Conservation (phyloP, 2,113 vertebrate species). For the Marcusenius ussheri region DNA sequence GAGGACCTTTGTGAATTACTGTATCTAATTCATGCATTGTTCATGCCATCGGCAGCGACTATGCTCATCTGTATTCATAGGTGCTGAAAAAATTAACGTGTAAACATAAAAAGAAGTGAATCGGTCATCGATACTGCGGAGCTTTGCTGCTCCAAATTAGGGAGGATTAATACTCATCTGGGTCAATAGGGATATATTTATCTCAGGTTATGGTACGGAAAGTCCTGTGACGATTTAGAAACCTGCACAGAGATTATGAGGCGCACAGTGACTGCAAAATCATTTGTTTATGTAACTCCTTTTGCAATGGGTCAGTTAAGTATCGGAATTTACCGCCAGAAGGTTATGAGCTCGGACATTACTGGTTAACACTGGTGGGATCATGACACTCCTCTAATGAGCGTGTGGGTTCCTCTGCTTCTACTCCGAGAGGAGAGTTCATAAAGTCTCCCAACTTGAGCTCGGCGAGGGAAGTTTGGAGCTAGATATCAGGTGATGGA, state of each 20-base stretch:
- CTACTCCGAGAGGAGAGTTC: background rate
- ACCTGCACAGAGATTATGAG: background rate
- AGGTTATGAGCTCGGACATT: background rate
- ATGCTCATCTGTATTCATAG: background rate
- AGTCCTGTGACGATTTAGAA: background rate
- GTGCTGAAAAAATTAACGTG: background rate
- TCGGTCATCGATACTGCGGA: conserved; percentile 40
- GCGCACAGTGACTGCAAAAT: background rate
- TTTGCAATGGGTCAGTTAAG: background rate
- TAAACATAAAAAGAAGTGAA: conserved; percentile 16
- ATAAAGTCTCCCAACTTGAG: background rate
- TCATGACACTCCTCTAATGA: background rate
- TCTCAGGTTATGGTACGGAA: background rate
- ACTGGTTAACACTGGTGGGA: background rate
- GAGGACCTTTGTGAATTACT: background rate
- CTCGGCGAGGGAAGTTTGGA: background rate
- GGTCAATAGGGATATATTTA: background rate
- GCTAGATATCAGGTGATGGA: background rate
- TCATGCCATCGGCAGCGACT: background rate
- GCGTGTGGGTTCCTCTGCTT: background rate
- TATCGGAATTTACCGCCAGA: background rate
- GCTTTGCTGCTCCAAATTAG: conserved; percentile 16
- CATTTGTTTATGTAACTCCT: background rate
- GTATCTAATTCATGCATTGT: background rate
- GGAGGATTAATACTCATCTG: background rate